Base-by-base conservation (phyloP, 64 coral and sea anemone species). In the Actinia equina region DNA sequence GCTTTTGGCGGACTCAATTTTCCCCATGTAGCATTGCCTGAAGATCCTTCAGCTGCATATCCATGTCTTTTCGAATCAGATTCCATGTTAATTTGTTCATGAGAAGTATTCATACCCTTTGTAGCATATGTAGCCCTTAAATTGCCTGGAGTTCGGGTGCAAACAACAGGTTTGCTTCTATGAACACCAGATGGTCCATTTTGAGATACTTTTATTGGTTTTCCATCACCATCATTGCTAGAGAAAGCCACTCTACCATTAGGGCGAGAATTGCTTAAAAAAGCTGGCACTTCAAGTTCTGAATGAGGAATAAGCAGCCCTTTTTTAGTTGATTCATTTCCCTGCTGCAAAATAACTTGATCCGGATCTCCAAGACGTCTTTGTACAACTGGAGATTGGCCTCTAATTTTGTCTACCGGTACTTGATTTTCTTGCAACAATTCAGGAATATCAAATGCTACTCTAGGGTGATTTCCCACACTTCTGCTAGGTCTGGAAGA, bases 361-460 rank as follows among this genome's bases (percentile, higher is more conserved):
- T 92, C 90, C 82, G 85, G 84, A 37, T 92, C 90, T 17, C 86
- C 57, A 3, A 92, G 90, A 58, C 82, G 52, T n/a, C 90, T 67
- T 42, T 67, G 86, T 2, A 92, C 77, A 56, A 92, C 78, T 41
- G 90, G 90, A 82, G 85, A 87, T 64, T 91, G 84, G 27, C 16
- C 41, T 17, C 17, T 58, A 18, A 60, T 79, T 76, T 19, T 23
- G 4, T 26, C 49, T 27, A 22, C 30, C 30, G 30, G 30, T 37
- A 37, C 43, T n/a, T 86, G 89, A 7, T 61, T 69, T 82, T 87
- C 84, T 83, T 92, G 86, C 19, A 92, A 60, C 59, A 92, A 92
- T 82, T 92, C 90, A 54, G 90, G 90, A 70, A 92, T 63, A 59
- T 92, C 90, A 74, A 77, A 87, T 58, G 87, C 90, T 55, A 85